Conservation (phyloP, 1,140 invertebrate species). For the Brachionus plicatilis region DNA sequence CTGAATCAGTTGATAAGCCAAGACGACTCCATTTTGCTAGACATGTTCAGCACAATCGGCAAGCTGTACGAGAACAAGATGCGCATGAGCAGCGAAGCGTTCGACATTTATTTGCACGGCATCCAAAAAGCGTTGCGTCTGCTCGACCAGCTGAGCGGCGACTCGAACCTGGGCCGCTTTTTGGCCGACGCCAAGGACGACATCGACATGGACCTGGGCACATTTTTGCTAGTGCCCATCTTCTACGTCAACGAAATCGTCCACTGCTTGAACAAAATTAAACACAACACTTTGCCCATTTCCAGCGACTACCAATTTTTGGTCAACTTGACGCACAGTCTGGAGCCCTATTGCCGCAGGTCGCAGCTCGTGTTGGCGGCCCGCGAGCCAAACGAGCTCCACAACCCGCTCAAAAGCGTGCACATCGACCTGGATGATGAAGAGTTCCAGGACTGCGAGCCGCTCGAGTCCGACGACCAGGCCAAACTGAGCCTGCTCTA, state of each 20-base stretch:
- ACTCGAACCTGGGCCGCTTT: not conserved
- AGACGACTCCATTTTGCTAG: constrained; percentile 26
- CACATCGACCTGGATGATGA: not conserved
- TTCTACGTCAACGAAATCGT: constrained; percentile 8
- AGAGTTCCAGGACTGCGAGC: not conserved
- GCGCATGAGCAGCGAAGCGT: constrained; percentile 35
- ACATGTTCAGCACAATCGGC: constrained; percentile 38
- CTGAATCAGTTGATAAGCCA: constrained; percentile 30
- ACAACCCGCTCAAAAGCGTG: not conserved
- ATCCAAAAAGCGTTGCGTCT: not conserved
- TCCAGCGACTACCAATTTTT: constrained; percentile 27
- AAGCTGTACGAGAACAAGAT: constrained; percentile 40
- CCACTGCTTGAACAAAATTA: not conserved
- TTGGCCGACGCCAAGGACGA: not conserved
- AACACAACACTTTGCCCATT: not conserved
- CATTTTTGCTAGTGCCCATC: constrained; percentile 26
- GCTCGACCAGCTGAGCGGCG: not conserved
- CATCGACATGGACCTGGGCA: constrained; percentile 22
- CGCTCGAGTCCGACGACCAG: not conserved
- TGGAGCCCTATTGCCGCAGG: not conserved
- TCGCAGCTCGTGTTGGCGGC: not conserved
- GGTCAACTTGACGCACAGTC: not conserved
- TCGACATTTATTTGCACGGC: constrained; percentile 34
- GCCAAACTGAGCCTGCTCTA: not conserved
- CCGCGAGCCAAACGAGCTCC: not conserved